Conservation (phyloP, 2,888 invertebrate genomes). For the Boloria selene region DNA sequence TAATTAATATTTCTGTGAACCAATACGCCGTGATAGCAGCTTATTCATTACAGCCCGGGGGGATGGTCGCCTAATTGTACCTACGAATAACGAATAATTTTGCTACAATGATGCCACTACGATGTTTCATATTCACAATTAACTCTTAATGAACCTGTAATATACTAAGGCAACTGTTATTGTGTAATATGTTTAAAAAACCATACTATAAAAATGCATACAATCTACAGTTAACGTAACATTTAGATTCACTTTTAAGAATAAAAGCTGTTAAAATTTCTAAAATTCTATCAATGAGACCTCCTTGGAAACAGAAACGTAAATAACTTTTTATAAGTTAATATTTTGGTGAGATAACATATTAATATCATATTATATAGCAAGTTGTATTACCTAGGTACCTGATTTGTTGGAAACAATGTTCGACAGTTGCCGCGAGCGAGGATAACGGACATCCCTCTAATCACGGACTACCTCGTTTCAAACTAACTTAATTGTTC, state of each 20-base stretch:
- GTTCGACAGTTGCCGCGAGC: constrained; percentile 62
- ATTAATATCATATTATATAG: neutral
- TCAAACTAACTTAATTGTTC: constrained; percentile 63
- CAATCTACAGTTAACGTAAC: no score
- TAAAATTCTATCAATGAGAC: no score
- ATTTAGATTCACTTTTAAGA: no score
- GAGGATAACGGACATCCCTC: constrained; percentile 62
- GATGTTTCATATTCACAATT: constrained; percentile 17
- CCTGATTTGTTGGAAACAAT: constrained; percentile 64
- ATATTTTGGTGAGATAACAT: neutral
- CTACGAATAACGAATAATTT: constrained; percentile 16
- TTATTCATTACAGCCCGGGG: constrained; percentile 21
- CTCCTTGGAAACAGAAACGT: no score
- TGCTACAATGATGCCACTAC: constrained; percentile 12
- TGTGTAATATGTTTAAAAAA: neutral
- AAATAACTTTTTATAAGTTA: no score
- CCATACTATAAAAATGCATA: neutral
- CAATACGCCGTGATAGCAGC: constrained; percentile 24
- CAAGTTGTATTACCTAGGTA: constrained; percentile 11
- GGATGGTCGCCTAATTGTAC: constrained; percentile 16
- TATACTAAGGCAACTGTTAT: constrained; percentile 5
- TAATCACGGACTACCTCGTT: constrained; percentile 57
- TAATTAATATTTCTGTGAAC: constrained; percentile 31
- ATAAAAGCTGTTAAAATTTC: no score
- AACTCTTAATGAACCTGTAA: constrained; percentile 18